phyloP scores from a whole-genome alignment of 2,113 vertebrate genomes.

The Pelecanus crispus region DNA sequence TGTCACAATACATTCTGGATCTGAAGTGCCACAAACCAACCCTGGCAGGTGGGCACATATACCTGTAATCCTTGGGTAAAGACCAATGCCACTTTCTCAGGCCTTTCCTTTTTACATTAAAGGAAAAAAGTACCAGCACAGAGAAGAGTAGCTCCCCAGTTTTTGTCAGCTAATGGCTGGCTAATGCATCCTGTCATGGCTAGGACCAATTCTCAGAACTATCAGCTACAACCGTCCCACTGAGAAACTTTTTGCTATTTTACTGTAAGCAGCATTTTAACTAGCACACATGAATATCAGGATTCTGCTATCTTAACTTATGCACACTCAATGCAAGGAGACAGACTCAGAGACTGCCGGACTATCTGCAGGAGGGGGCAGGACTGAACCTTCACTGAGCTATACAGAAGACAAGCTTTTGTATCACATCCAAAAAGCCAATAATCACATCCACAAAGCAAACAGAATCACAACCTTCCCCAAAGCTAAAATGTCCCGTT shows the following conservation, averaged over 20 bases:
- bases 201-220: not conserved
- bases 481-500: not conserved
- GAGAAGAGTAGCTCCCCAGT: not conserved
- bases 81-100: not conserved
- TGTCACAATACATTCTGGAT: not conserved
- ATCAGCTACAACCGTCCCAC: not conserved
- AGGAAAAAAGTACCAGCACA: not conserved
- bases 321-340: rapidly evolving
- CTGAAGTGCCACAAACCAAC: not conserved
- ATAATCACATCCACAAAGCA: not conserved
- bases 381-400: not conserved
- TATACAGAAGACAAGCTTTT: not conserved
- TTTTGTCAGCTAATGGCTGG: not conserved
- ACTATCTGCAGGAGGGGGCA: not conserved
- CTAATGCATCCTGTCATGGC: rapidly evolving
- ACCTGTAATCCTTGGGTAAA: not conserved
- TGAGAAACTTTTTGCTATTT: not conserved
- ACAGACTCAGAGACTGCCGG: too few relatives aligned
- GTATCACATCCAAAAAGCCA: not conserved
- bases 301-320: not conserved
- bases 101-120: not conserved
- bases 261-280: not conserved
- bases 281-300: rapidly evolving
- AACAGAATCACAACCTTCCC: not conserved
- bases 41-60: not conserved